Evolutionary conservation across 2,888 invertebrate species (phyloP), one percentile per base, ranked within the genome.

Genomic region (Eurois occulta): DNA sequence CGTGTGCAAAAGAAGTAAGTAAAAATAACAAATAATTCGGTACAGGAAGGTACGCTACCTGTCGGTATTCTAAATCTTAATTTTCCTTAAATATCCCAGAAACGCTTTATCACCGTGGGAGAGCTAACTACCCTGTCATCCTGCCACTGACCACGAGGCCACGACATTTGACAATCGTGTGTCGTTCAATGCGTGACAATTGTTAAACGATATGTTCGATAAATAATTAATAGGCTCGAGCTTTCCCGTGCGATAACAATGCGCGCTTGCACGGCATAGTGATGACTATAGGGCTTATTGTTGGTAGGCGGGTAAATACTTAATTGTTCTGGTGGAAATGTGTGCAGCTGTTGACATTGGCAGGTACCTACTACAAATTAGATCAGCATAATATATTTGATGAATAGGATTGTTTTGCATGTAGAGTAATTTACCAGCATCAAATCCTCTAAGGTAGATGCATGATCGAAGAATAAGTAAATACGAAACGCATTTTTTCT

Each of bases 151-250:
- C 55, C 80, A 81, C 81, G 85, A 80, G 43, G 43, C 60, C 80
- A 81, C 83, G 85, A 80, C 72, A 72, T 10, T 75, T 70, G 60
- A 75, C 71, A 64, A 70, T 87, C 88, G 82, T 88, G 88, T 46
- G 75, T 72, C 70, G 69, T 82, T 70, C 64, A 69, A 66, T 72
- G 76, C 87, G 87, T 87, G 86, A 83, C 87, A 71, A 76, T 72
- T 75, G 73, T 77, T 72, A 73, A 74, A 76, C 71, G 70, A 76
- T 80, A 78, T 66, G 55, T 52, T 70, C 28, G n/a, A 79, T 86
- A 79, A 87, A 86, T 87, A 87, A 85, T 83, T 85, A 79, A 86
- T 83, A 85, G 75, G 76, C 38, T 72, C 13, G 6, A 78, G 74
- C 76, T 83, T 83, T 83, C 74, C 65, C 86, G 73, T 75, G 80